These are phyloP conservation scores for Tragulus kanchil DNA, from an alignment of 2,113 vertebrate species.

Conservation along the genomic window DNA sequence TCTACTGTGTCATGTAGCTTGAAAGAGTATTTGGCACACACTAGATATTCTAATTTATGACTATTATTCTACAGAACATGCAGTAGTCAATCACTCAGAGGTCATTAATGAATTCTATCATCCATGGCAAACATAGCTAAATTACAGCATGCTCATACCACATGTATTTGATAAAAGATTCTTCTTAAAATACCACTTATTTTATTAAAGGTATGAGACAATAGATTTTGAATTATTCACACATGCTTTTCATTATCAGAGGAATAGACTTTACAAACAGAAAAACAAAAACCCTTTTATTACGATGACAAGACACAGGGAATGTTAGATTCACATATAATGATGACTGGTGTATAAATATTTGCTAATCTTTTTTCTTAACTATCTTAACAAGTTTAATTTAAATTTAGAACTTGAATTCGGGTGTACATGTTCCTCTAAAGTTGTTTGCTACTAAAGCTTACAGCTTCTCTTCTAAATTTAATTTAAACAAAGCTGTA, in stretches of 20 bases:
- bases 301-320: conserved; percentile 23
- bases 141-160: not conserved
- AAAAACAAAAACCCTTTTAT: not conserved
- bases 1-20: not conserved
- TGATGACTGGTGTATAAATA: not conserved
- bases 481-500: conserved; percentile 22
- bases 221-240: not conserved
- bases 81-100: not conserved
- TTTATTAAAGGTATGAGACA: not conserved
- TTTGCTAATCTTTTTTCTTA: conserved; percentile 17
- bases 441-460: not conserved
- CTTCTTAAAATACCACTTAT: conserved; percentile 28
- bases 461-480: not conserved
- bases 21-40: not conserved
- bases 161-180: not conserved
- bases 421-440: not conserved
- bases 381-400: not conserved
- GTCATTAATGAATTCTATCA: not conserved
- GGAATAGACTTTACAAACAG: not conserved
- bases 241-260: not conserved
- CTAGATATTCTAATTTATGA: not conserved
- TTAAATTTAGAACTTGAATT: not conserved
- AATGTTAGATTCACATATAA: not conserved
- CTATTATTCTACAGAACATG: not conserved
- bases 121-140: not conserved